Evolutionary conservation across 2,113 vertebrate species (phyloP).

Genomic region (Prochilodus magdalenae): DNA sequence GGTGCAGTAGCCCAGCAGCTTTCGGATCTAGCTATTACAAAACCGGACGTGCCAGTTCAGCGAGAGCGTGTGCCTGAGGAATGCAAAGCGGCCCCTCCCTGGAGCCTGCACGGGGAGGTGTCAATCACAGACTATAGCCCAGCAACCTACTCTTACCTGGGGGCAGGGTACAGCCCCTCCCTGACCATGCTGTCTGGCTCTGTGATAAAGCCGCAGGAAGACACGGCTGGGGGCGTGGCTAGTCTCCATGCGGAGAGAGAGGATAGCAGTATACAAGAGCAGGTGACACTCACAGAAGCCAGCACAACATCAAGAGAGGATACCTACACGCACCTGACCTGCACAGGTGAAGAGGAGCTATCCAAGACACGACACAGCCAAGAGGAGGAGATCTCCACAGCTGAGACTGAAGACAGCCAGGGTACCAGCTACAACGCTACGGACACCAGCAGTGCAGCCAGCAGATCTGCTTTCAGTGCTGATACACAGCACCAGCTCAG

Average conservation of each 20-base stretch:
- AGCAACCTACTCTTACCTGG: slow-evolving; percentile 34
- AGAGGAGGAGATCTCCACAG: background rate
- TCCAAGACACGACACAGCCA: background rate
- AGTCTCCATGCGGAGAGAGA: slow-evolving; percentile 25
- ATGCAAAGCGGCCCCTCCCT: slow-evolving; percentile 67
- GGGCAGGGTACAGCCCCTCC: slow-evolving; percentile 43
- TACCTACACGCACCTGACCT: background rate
- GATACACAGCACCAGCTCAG: background rate
- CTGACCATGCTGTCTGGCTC: background rate
- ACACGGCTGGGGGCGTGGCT: slow-evolving; percentile 1
- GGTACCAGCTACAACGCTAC: background rate
- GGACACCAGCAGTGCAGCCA: background rate
- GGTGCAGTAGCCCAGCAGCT: slow-evolving; percentile 42
- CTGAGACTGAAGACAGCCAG: background rate
- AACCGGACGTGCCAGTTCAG: slow-evolving; percentile 70
- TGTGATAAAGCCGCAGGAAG: slow-evolving; percentile 15
- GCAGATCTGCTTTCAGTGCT: background rate
- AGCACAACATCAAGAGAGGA: background rate
- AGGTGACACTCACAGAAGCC: background rate
- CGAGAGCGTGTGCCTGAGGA: slow-evolving; percentile 62
- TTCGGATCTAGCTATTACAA: background rate
- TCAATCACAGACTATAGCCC: slow-evolving; percentile 45
- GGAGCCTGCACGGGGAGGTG: slow-evolving; percentile 50
- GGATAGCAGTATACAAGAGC: slow-evolving; percentile 15
- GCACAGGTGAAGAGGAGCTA: background rate